Percentiles rank a stretch among this genome's conserved stretches.
These are phyloP conservation scores for Tragelaphus strepsiceros DNA, from an alignment of 2,113 vertebrate species.

Conservation along the genomic window DNA sequence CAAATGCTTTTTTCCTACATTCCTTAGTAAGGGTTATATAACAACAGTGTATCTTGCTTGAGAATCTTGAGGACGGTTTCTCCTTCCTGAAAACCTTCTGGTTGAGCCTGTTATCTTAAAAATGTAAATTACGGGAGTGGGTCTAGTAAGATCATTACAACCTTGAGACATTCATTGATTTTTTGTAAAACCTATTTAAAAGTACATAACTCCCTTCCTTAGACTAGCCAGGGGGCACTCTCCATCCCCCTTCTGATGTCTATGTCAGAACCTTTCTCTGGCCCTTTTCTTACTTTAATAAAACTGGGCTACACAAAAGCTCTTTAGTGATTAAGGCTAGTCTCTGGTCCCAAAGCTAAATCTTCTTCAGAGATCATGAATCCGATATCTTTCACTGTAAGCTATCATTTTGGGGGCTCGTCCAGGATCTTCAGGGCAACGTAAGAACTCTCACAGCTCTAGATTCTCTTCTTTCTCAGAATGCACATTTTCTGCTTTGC, in stretches of 20 bases:
- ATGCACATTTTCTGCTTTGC: no score
- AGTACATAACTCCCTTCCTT: neutral
- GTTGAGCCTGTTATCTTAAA: neutral
- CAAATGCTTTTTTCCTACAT: neutral
- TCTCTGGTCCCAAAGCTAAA: no score
- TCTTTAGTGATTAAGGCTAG: no score
- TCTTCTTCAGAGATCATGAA: no score
- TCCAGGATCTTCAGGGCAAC: no score
- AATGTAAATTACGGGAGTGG: neutral
- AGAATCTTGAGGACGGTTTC: neutral
- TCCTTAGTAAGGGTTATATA: neutral
- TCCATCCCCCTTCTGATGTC: neutral
- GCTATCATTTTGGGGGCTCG: no score
- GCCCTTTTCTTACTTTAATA: no score
- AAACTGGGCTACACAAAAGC: no score
- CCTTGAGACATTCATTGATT: neutral
- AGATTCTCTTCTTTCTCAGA: no score
- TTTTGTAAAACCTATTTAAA: neutral
- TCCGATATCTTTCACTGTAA: no score
- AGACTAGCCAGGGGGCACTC: neutral
- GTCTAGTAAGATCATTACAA: neutral
- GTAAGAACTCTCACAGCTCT: no score
- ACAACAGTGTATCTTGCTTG: neutral
- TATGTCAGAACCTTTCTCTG: neutral
- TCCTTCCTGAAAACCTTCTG: neutral